Percentiles rank a stretch among this genome's conserved stretches.
phyloP scores from a whole-genome alignment of 2,888 invertebrate species.

The Campopleginae sp. region DNA sequence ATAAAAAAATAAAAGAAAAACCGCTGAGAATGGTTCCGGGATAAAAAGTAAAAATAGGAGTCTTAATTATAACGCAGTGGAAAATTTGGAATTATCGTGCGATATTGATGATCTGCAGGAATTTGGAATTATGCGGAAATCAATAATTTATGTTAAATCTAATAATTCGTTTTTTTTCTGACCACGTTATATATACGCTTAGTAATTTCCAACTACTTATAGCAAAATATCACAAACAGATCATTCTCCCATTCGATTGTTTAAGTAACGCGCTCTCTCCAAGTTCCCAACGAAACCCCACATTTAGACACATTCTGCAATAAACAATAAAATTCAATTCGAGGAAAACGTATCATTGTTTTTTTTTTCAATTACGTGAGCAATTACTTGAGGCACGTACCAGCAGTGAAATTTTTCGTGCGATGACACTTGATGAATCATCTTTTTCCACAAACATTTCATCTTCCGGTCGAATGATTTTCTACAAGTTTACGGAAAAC shows the following conservation, averaged over 20 bases:
- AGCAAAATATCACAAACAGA: constrained; percentile 60
- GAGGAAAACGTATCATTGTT: neutral
- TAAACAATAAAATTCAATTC: neutral
- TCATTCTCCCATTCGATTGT: constrained; percentile 11
- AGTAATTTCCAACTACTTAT: constrained; percentile 52
- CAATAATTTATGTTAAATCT: constrained; percentile 25
- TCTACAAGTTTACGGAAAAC: constrained; percentile 34
- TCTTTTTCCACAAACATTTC: constrained; percentile 6
- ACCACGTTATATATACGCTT: constrained; percentile 13
- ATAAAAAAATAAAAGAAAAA: neutral
- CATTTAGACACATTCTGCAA: constrained; percentile 47
- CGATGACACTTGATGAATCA: constrained; percentile 4
- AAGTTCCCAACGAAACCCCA: neutral
- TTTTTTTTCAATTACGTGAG: neutral
- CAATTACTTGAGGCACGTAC: neutral
- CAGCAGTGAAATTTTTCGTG: neutral
- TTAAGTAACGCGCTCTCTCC: neutral
- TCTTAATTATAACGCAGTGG: constrained; percentile 12
- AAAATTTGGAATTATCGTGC: constrained; percentile 15
- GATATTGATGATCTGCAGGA: constrained; percentile 26
- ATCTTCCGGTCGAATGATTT: constrained; percentile 38
- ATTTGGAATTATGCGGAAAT: constrained; percentile 24
- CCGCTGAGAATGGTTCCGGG: neutral
- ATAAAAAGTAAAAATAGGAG: neutral
- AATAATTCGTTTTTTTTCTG: constrained; percentile 44